Conservation (phyloP, 1,140 invertebrate species). For the Agrypnia vestita region DNA sequence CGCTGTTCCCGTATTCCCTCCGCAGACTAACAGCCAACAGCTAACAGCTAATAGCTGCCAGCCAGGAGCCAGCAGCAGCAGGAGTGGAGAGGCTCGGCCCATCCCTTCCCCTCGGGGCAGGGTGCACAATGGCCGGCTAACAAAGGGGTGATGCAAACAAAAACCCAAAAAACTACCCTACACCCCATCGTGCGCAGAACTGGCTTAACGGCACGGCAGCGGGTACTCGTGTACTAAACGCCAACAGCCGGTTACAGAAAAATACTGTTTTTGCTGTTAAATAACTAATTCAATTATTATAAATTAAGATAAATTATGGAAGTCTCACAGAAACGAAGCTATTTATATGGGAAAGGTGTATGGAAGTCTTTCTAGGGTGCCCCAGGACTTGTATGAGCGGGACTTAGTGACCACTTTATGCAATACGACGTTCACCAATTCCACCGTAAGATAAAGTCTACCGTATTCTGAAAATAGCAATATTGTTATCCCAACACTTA, state of each 20-base stretch:
- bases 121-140: constrained; percentile 17
- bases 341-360: no score
- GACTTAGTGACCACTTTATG: no score
- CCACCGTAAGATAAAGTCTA: no score
- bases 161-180: constrained; percentile 19
- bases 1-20: not conserved
- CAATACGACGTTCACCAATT: no score
- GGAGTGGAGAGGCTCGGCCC: constrained; percentile 2
- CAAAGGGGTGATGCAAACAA: constrained; percentile 37
- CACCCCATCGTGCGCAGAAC: constrained; percentile 43
- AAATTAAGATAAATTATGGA: not conserved
- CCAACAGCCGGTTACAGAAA: not conserved
- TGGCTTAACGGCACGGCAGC: constrained; percentile 11
- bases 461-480: no score
- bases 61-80: not conserved
- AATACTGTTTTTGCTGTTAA: not conserved
- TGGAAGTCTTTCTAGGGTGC: not conserved
- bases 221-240: not conserved
- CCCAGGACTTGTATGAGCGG: not conserved
- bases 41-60: not conserved
- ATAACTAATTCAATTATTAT: no score
- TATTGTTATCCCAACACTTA: no score
- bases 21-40: not conserved
- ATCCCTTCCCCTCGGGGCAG: not conserved
- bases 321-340: no score